Evolutionary conservation across 1,140 invertebrate species (phyloP).

Genomic region (Danaus plexippus): DNA sequence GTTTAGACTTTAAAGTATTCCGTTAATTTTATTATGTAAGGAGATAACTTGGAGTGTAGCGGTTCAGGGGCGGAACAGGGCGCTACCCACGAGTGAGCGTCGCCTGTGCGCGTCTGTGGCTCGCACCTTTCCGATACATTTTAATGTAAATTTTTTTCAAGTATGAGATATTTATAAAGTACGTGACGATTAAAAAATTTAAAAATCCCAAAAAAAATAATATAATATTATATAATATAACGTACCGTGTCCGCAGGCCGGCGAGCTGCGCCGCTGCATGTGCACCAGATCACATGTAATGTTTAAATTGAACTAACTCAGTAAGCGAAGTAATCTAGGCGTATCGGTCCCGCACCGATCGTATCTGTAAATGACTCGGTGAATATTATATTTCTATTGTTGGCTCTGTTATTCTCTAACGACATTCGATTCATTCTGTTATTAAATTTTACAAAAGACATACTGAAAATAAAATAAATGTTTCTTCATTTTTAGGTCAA

Average conservation of each 20-base stretch:
- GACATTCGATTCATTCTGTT: slow-evolving; percentile 72
- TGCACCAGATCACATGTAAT: slow-evolving; percentile 26
- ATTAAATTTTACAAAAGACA: slow-evolving; percentile 74
- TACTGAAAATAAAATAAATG: slow-evolving; percentile 79
- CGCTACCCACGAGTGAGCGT: slow-evolving; percentile 43
- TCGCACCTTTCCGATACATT: slow-evolving; percentile 59
- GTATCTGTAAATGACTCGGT: slow-evolving; percentile 67
- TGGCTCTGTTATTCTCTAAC: slow-evolving; percentile 66
- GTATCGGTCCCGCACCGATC: slow-evolving; percentile 62
- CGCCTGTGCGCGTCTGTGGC: slow-evolving; percentile 37
- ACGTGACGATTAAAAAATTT: slow-evolving; percentile 60
- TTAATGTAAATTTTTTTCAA: slow-evolving; percentile 69
- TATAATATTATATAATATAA: slow-evolving; percentile 14
- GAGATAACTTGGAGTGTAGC: slow-evolving; percentile 57
- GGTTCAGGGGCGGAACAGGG: slow-evolving; percentile 55
- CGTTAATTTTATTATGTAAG: slow-evolving; percentile 69
- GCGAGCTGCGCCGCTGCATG: slow-evolving; percentile 23
- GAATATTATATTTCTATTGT: slow-evolving; percentile 71
- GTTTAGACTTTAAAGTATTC: slow-evolving; percentile 69
- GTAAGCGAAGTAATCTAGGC: slow-evolving; percentile 67
- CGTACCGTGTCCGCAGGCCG: slow-evolving; percentile 23
- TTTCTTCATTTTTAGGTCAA: slow-evolving; percentile 82
- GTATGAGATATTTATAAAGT: slow-evolving; percentile 70
- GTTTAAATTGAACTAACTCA: slow-evolving; percentile 62
- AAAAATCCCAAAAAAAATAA: slow-evolving; percentile 58